phyloP scores from a whole-genome alignment of 2,888 invertebrate genomes.

The Seira musarum region DNA sequence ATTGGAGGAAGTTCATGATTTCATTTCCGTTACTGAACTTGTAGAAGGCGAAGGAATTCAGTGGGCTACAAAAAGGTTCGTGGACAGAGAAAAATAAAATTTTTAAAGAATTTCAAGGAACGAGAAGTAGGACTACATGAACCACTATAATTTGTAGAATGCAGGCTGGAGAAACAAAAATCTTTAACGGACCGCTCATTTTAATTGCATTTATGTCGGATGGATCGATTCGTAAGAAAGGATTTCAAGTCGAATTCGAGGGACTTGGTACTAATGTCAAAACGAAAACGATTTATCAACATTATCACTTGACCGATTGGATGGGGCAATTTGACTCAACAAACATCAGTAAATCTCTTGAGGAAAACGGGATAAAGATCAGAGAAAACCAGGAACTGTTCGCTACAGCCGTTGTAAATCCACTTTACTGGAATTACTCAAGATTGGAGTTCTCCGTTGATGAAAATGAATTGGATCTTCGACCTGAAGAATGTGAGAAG shows the following conservation, averaged over 20 bases:
- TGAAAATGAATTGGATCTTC: conserved; percentile 12
- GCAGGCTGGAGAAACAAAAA: not conserved
- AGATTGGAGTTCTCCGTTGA: conserved; percentile 12
- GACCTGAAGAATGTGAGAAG: conserved; percentile 23
- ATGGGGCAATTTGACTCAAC: conserved; percentile 28
- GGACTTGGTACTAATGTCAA: conserved; percentile 51
- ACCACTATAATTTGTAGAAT: too few relatives aligned
- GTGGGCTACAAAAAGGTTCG: conserved; percentile 40
- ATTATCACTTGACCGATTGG: conserved; percentile 49
- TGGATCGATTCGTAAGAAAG: conserved; percentile 16
- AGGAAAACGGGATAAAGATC: not conserved
- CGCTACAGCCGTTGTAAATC: conserved; percentile 30
- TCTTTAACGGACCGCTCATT: conserved; percentile 57
- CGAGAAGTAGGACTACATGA: too few relatives aligned
- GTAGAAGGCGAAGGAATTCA: not conserved
- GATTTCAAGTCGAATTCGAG: conserved; percentile 55
- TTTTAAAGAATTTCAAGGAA: too few relatives aligned
- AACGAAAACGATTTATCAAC: conserved; percentile 31
- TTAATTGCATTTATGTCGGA: conserved; percentile 52
- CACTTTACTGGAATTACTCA: conserved; percentile 21
- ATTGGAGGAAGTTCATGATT: conserved; percentile 38
- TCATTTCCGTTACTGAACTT: conserved; percentile 43
- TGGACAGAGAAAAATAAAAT: too few relatives aligned
- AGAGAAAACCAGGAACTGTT: not conserved
- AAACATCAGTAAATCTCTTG: conserved; percentile 31